A percentile compares a stretch with the other conserved stretches of the same genome.
Evolutionary conservation across 2,797 vertebrate species (phyloP).

Genomic region (Semaprochilodus insignis): DNA sequence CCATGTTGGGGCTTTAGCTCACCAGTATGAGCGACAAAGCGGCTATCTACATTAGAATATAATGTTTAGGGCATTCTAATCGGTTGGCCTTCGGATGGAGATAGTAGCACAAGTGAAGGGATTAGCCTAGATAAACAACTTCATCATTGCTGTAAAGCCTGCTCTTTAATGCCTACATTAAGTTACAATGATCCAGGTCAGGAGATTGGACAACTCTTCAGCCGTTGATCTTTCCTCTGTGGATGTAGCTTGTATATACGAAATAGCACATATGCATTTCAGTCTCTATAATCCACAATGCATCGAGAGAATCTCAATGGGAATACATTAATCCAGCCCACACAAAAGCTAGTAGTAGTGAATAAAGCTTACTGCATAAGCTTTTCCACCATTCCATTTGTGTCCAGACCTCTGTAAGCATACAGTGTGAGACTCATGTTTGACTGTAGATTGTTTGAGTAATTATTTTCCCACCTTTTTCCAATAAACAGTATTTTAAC

Average conservation of each 20-base stretch:
- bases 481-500: neutral
- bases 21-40: neutral
- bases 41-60: neutral
- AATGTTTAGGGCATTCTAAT: conserved; percentile 35
- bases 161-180: conserved; percentile 26
- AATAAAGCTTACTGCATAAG: conserved; percentile 9
- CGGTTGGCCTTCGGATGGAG: conserved; percentile 28
- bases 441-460: neutral
- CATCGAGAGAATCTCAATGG: neutral
- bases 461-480: neutral
- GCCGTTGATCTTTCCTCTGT: neutral
- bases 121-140: conserved; percentile 51
- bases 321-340: neutral
- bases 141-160: conserved; percentile 27
- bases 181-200: conserved; percentile 14
- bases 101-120: conserved; percentile 46
- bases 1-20: conserved; percentile 4
- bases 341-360: neutral
- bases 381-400: neutral
- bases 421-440: neutral
- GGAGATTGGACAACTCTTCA: conserved; percentile 35
- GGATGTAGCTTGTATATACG: neutral
- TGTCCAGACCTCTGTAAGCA: neutral
- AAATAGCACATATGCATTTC: neutral
- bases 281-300: conserved; percentile 5